Percentiles rank a stretch among this genome's conserved stretches.
Evolutionary conservation across 2,113 vertebrate genomes (phyloP).

Genomic region (Oreamnos americanus): DNA sequence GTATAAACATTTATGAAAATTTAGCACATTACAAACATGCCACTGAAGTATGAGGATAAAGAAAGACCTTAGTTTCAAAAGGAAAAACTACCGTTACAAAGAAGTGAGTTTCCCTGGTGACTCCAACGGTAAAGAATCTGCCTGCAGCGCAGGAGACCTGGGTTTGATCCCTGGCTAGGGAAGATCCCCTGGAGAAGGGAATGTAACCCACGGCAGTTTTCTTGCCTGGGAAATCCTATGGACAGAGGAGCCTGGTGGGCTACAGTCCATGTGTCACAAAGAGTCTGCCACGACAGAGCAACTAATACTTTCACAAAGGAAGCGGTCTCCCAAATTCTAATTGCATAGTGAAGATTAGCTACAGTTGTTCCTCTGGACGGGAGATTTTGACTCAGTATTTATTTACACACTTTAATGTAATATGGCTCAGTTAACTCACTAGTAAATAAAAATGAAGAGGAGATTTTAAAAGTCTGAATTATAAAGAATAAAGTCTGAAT

Average conservation of each 20-base stretch:
- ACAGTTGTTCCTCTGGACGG: not conserved
- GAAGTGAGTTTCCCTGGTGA: not conserved
- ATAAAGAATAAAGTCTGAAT: not conserved
- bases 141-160: not conserved
- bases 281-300: not conserved
- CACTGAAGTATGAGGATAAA: not conserved
- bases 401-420: not conserved
- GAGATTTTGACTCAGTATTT: not conserved
- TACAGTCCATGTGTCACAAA: not conserved
- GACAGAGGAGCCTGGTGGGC: not conserved
- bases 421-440: not conserved
- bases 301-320: not conserved
- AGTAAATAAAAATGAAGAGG: not conserved
- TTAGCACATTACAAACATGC: not conserved
- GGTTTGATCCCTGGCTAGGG: not conserved
- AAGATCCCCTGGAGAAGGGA: not conserved
- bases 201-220: not conserved
- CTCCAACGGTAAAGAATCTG: not conserved
- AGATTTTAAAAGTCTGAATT: not conserved
- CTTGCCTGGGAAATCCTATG: not conserved
- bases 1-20: not conserved
- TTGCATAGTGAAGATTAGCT: not conserved
- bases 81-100: not conserved
- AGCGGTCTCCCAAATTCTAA: not conserved
- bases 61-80: not conserved